Percentiles rank a stretch among this genome's conserved stretches.
These are phyloP conservation scores for Leptodactylus fallax DNA, from an alignment of 2,797 vertebrate genomes.

Conservation along the genomic window DNA sequence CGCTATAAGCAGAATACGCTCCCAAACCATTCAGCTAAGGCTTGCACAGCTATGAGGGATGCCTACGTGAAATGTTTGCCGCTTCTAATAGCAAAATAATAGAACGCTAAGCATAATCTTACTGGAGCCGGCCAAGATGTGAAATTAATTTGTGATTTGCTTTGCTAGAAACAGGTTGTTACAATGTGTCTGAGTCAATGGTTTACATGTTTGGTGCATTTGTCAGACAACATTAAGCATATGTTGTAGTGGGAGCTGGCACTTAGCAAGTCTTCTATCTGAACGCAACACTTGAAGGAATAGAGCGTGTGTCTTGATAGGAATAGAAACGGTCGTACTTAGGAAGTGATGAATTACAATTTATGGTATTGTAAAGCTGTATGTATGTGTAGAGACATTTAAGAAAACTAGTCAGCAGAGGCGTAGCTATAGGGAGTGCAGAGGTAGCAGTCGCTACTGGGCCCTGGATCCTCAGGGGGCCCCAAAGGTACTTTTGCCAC, in stretches of 20 bases:
- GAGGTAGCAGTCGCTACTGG: too few relatives aligned
- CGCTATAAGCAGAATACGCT: conserved; percentile 6
- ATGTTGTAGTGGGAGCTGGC: conserved; percentile 28
- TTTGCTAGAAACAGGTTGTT: conserved; percentile 37
- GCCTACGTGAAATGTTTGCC: neutral
- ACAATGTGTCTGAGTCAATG: neutral
- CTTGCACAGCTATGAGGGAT: neutral
- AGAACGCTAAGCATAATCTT: conserved; percentile 32
- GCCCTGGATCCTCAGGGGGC: too few relatives aligned
- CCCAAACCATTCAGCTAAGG: neutral
- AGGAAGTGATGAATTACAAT: neutral
- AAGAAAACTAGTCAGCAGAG: too few relatives aligned
- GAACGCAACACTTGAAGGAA: conserved; percentile 14
- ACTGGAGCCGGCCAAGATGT: conserved; percentile 19
- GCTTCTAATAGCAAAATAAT: conserved; percentile 4
- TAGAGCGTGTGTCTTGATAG: neutral
- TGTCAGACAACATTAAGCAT: conserved; percentile 30
- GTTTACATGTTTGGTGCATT: conserved; percentile 46
- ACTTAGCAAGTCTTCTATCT: neutral
- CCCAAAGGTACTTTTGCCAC: too few relatives aligned
- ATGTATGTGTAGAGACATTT: too few relatives aligned
- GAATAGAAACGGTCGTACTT: neutral
- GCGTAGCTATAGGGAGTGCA: too few relatives aligned
- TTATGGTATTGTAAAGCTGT: neutral
- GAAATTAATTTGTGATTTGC: conserved; percentile 39